Percentiles rank a stretch among this genome's conserved stretches.
Conservation (phyloP, 2,888 invertebrate genomes). For the Cremastinae sp. region DNA sequence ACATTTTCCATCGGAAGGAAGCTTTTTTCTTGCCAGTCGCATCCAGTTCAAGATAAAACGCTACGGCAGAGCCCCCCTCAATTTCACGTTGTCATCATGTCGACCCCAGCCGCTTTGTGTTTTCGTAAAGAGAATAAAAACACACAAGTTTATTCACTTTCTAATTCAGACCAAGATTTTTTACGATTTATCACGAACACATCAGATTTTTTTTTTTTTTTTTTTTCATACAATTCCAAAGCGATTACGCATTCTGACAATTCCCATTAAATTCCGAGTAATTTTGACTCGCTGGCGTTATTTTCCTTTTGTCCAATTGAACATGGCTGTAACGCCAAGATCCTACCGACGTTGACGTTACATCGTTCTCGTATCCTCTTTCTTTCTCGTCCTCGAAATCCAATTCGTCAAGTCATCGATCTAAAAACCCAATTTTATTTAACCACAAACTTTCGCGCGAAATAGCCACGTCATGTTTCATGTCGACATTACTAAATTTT, state of each 20-base stretch:
- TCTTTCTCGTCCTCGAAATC: slow-evolving; percentile 16
- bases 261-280: no score
- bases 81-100: slow-evolving; percentile 81
- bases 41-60: slow-evolving; percentile 60
- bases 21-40: slow-evolving; percentile 45
- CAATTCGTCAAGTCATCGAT: slow-evolving; percentile 21
- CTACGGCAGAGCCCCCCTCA: slow-evolving; percentile 72
- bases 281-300: neutral
- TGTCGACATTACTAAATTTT: slow-evolving; percentile 26
- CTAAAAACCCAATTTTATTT: slow-evolving; percentile 1
- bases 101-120: slow-evolving; percentile 72
- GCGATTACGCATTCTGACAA: no score
- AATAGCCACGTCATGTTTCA: slow-evolving; percentile 55
- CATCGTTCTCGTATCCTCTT: slow-evolving; percentile 10
- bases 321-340: slow-evolving; percentile 22
- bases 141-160: neutral
- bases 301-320: slow-evolving; percentile 1
- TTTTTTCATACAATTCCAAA: slow-evolving; percentile 20
- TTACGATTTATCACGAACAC: slow-evolving; percentile 14
- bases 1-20: slow-evolving; percentile 17
- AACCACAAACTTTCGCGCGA: slow-evolving; percentile 12
- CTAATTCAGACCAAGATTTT: neutral
- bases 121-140: slow-evolving; percentile 26
- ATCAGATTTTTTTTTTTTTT: slow-evolving; percentile 46
- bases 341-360: slow-evolving; percentile 11